Conservation (phyloP, 2,113 vertebrate genomes). For the Pollachius pollachius region DNA sequence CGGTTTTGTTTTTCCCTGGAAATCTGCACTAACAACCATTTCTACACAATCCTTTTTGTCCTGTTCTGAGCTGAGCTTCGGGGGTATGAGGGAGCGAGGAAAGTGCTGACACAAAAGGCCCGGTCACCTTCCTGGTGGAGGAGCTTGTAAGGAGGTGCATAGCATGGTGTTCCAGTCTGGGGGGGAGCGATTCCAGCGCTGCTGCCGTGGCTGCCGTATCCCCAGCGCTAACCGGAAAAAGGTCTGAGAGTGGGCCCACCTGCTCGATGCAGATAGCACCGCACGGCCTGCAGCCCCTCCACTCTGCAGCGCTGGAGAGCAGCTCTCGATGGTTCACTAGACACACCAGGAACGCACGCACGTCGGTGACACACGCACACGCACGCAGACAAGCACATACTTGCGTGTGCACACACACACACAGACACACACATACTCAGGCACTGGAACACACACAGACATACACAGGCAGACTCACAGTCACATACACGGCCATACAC, state of each 20-base stretch:
- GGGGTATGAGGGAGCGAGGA: constrained; percentile 33
- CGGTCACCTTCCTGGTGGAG: constrained; percentile 23
- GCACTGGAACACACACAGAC: background rate
- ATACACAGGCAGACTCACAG: background rate
- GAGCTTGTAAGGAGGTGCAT: constrained; percentile 28
- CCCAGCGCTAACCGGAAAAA: constrained; percentile 5
- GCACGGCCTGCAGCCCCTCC: constrained; percentile 23
- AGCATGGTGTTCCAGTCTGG: constrained; percentile 40
- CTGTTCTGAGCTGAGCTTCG: no score
- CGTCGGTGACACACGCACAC: no score
- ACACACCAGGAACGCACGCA: no score
- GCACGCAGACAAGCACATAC: no score
- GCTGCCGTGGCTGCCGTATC: background rate
- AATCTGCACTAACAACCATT: no score
- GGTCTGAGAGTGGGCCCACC: constrained; percentile 34
- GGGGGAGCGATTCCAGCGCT: constrained; percentile 1
- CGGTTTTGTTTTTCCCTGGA: no score
- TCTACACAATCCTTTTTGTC: no score
- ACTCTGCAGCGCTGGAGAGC: background rate
- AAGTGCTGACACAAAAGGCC: constrained; percentile 29
- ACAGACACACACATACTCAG: background rate
- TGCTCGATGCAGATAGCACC: constrained; percentile 44
- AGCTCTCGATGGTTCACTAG: no score
- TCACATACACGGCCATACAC: background rate
- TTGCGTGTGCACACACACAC: no score